phyloP scores from a whole-genome alignment of 2,113 vertebrate species.

The Lepus europaeus region DNA sequence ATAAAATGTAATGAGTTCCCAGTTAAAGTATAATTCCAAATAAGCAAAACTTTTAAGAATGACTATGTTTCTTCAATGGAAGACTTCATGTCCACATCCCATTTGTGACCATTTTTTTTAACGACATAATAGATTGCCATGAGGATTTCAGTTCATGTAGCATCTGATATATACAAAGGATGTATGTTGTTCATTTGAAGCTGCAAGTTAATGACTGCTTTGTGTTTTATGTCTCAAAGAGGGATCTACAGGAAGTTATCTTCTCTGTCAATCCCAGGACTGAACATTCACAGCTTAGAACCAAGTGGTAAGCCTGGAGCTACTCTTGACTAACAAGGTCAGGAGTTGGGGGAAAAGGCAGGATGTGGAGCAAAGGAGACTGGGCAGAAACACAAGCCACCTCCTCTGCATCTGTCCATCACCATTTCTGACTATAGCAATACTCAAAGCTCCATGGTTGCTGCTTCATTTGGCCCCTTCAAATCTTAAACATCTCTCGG shows the following conservation, averaged over 20 bases:
- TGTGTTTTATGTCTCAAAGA: not conserved
- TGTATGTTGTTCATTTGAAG: conserved; percentile 6
- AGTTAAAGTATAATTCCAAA: not conserved
- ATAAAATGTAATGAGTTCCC: not conserved
- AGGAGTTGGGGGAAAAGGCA: not conserved
- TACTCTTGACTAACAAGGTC: not conserved
- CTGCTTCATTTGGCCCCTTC: not conserved
- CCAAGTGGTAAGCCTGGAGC: not conserved
- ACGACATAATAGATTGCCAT: not conserved
- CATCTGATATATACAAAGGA: not conserved
- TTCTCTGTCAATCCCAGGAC: not conserved
- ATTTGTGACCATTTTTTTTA: no score
- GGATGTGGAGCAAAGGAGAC: not conserved
- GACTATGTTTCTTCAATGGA: not conserved
- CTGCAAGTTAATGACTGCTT: not conserved
- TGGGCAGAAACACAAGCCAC: not conserved
- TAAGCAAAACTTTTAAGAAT: not conserved
- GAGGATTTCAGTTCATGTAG: not conserved
- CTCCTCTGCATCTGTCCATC: not conserved
- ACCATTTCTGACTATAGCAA: not conserved
- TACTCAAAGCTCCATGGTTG: not conserved
- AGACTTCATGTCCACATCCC: not conserved
- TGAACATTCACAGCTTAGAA: not conserved
- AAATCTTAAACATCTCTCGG: not conserved
- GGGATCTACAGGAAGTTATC: not conserved